A percentile compares a stretch with the other conserved stretches of the same genome.
Evolutionary conservation across 2,113 vertebrate species (phyloP).

Genomic region (Myotis yumanensis): DNA sequence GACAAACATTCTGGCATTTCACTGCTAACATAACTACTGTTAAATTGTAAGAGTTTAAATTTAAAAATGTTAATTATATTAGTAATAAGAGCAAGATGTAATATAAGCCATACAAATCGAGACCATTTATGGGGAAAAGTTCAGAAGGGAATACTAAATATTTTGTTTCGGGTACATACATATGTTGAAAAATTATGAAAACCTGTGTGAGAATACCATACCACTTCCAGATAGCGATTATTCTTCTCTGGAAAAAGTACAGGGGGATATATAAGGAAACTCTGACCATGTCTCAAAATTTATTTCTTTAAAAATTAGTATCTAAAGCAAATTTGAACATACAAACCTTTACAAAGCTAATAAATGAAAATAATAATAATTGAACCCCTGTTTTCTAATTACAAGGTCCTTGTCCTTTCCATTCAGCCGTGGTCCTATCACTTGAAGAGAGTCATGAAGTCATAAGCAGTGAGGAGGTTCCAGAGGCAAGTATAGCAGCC

Average conservation of each 20-base stretch:
- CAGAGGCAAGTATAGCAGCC: not conserved
- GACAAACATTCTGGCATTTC: not conserved
- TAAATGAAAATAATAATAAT: not conserved
- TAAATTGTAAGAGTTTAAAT: not conserved
- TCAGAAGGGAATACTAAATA: not conserved
- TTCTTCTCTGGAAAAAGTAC: not conserved
- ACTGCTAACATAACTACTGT: not conserved
- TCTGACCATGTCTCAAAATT: not conserved
- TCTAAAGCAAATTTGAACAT: conserved; percentile 9
- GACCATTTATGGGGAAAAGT: not conserved
- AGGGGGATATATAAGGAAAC: not conserved
- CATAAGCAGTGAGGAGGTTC: not conserved
- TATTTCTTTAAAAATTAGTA: not conserved
- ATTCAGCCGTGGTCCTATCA: not conserved
- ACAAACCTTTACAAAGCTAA: not conserved
- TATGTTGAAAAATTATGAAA: not conserved
- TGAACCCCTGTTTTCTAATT: not conserved
- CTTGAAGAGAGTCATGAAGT: not conserved
- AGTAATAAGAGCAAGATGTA: not conserved
- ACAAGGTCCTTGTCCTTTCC: not conserved
- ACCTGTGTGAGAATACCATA: not conserved
- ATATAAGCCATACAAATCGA: not conserved
- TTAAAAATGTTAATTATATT: not conserved
- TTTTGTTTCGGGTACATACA: not conserved
- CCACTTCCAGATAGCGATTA: not conserved